These are phyloP conservation scores for Acronicta leporina DNA, from an alignment of 2,888 invertebrate genomes.

Conservation along the genomic window DNA sequence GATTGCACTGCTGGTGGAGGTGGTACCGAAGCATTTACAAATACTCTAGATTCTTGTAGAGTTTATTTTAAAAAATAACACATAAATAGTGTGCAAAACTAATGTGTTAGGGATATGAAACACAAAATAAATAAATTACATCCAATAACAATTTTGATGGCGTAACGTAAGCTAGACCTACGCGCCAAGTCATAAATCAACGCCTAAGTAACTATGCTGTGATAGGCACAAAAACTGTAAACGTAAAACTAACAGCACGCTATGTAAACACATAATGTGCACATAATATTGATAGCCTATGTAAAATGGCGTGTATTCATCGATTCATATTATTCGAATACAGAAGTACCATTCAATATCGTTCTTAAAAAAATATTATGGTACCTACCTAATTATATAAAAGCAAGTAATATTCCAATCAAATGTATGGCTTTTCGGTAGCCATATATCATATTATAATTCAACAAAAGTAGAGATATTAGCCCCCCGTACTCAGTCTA, in stretches of 20 bases:
- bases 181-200: conserved; percentile 32
- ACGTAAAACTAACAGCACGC: conserved; percentile 39
- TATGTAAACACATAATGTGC: conserved; percentile 27
- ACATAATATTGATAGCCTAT: conserved; percentile 33
- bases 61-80: too few species aligned
- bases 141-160: background rate
- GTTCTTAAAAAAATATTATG: background rate
- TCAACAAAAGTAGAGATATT: too few species aligned
- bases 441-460: too few species aligned
- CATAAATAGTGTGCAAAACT: too few species aligned
- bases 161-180: conserved; percentile 23
- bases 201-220: conserved; percentile 18
- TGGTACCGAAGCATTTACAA: too few species aligned
- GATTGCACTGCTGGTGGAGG: too few species aligned
- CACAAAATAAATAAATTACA: background rate
- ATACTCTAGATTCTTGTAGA: too few species aligned
- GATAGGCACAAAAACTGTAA: conserved; percentile 38
- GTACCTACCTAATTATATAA: too few species aligned
- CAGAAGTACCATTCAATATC: conserved; percentile 12
- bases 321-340: background rate
- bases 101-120: too few species aligned
- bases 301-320: conserved; percentile 30
- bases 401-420: too few species aligned
- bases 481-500: too few species aligned
- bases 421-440: too few species aligned